phyloP scores from a whole-genome alignment of 2,797 vertebrate genomes.

The Ciconia nigra region DNA sequence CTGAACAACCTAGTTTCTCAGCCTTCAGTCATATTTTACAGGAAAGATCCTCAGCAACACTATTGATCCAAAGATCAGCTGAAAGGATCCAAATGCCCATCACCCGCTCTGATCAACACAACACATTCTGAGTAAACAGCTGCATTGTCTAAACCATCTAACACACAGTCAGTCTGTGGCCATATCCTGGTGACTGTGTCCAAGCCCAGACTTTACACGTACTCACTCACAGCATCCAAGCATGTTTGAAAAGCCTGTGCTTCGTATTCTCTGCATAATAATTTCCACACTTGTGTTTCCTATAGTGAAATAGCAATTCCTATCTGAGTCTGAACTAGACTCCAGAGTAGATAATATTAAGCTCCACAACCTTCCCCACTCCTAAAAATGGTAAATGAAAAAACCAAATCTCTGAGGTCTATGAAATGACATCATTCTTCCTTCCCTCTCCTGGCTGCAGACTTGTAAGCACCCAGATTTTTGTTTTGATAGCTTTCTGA shows the following conservation, averaged over 20 bases:
- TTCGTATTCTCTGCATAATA: background rate
- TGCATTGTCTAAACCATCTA: background rate
- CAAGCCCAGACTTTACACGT: background rate
- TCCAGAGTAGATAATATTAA: background rate
- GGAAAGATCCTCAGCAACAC: background rate
- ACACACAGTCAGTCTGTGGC: background rate
- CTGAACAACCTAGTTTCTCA: background rate
- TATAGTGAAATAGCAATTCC: background rate
- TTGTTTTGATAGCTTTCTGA: slow-evolving; percentile 44
- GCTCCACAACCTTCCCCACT: background rate
- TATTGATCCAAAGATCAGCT: background rate
- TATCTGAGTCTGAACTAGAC: background rate
- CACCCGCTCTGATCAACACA: background rate
- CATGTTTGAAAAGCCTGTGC: background rate
- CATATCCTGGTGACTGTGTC: background rate
- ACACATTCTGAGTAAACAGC: background rate
- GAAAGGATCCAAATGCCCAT: background rate
- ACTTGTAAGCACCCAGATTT: slow-evolving; percentile 35
- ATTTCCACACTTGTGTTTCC: background rate
- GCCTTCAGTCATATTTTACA: background rate
- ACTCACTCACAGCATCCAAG: background rate
- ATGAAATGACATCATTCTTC: background rate
- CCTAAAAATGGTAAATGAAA: background rate
- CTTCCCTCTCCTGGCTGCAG: background rate
- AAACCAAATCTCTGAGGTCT: background rate